phyloP scores from a whole-genome alignment of 2,113 vertebrate genomes.

The Recurvirostra avosetta region DNA sequence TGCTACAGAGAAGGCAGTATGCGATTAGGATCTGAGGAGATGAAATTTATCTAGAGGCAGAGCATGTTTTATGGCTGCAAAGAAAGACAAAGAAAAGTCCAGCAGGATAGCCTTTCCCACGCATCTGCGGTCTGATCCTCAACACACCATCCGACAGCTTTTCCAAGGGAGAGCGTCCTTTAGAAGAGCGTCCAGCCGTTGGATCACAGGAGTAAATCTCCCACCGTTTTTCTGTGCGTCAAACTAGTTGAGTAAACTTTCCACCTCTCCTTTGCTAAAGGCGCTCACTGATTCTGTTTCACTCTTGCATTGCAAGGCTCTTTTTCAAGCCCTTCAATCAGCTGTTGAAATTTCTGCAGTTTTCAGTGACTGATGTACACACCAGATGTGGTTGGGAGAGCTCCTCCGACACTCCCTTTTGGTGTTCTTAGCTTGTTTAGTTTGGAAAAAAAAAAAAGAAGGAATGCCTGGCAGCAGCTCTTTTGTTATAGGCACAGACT shows the following conservation, averaged over 20 bases:
- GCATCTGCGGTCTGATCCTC: background rate
- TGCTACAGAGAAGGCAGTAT: background rate
- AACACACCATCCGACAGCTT: background rate
- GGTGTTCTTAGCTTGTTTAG: background rate
- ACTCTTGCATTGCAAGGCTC: background rate
- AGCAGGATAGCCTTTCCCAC: background rate
- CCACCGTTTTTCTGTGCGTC: background rate
- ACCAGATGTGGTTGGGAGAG: background rate
- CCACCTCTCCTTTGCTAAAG: background rate
- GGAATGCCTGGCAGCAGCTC: background rate
- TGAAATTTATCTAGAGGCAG: background rate
- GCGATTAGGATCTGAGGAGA: background rate
- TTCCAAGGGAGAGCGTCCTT: background rate
- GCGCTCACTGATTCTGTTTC: background rate
- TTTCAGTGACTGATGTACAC: background rate
- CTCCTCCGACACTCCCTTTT: background rate
- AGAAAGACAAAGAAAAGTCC: background rate
- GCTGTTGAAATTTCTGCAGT: background rate
- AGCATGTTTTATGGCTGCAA: background rate
- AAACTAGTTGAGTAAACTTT: background rate
- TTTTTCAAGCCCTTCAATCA: background rate
- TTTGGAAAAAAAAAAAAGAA: background rate
- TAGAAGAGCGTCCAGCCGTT: background rate
- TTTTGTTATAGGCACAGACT: background rate
- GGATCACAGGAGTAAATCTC: background rate